Conservation (phyloP, 2,888 invertebrate genomes). For the Latrodectus elegans region DNA sequence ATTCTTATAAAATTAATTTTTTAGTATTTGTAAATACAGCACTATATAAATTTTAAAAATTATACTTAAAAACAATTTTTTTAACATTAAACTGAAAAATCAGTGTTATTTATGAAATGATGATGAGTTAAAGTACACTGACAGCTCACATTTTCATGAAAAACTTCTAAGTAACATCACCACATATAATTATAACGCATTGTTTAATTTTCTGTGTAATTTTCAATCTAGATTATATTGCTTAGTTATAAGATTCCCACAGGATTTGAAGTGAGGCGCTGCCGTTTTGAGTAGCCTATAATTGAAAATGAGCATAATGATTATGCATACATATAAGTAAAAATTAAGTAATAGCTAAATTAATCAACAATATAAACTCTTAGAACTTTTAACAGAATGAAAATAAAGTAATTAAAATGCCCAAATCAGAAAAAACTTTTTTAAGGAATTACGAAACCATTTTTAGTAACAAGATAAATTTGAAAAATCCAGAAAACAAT, state of each 20-base stretch:
- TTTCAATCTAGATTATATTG: slow-evolving; percentile 60
- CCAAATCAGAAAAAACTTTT: not conserved
- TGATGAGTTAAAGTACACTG: slow-evolving; percentile 22
- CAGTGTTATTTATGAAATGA: not conserved
- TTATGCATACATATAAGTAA: not conserved
- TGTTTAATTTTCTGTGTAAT: slow-evolving; percentile 21
- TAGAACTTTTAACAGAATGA: too few relatives aligned
- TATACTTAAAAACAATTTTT: too few relatives aligned
- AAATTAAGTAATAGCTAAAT: too few relatives aligned
- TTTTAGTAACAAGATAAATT: not conserved
- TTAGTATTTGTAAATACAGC: too few relatives aligned
- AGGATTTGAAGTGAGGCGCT: slow-evolving; percentile 6
- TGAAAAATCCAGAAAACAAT: too few relatives aligned
- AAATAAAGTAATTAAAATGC: too few relatives aligned
- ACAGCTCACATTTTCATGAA: not conserved
- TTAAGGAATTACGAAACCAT: not conserved
- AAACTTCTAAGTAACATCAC: slow-evolving; percentile 21
- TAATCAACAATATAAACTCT: not conserved
- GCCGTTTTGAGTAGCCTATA: slow-evolving; percentile 8
- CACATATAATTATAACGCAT: slow-evolving; percentile 16
- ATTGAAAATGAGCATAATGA: slow-evolving; percentile 17
- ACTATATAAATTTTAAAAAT: too few relatives aligned
- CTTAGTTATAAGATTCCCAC: slow-evolving; percentile 33
- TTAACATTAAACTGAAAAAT: too few relatives aligned
- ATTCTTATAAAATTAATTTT: too few relatives aligned